Evolutionary conservation across 2,797 vertebrate species (phyloP).

Genomic region (Gymnodraco acuticeps): DNA sequence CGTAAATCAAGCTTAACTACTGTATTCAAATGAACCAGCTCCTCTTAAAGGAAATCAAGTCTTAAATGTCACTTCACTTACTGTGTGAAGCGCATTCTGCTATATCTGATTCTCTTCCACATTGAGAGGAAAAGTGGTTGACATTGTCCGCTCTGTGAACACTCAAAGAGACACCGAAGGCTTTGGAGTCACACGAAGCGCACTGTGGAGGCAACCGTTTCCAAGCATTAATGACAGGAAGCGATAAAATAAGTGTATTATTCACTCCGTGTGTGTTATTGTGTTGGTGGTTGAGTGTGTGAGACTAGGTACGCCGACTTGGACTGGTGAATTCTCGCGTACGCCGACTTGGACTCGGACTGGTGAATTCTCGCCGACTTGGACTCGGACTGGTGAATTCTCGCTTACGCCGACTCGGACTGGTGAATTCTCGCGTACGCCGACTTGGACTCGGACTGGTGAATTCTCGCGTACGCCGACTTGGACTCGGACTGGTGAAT

Average conservation of each 20-base stretch:
- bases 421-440: no score
- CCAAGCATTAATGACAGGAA: conserved; percentile 57
- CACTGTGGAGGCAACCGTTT: conserved; percentile 15
- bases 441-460: no score
- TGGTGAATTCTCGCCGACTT: no score
- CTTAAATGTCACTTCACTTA: conserved; percentile 17
- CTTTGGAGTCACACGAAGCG: conserved; percentile 41
- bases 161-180: conserved; percentile 25
- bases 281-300: conserved; percentile 23
- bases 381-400: no score
- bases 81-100: conserved; percentile 11
- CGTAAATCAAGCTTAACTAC: conserved; percentile 1
- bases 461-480: no score
- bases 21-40: conserved; percentile 8
- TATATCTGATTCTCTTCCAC: conserved; percentile 20
- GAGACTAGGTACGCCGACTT: not conserved
- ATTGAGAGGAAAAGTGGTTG: not conserved
- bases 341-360: no score
- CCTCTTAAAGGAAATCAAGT: conserved; percentile 12
- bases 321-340: no score
- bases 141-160: conserved; percentile 25
- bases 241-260: conserved; percentile 62
- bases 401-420: no score
- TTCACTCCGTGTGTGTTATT: conserved; percentile 20
- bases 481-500: no score